Conservation (phyloP, 2,888 invertebrate genomes). For the Cheilosia vulpina region DNA sequence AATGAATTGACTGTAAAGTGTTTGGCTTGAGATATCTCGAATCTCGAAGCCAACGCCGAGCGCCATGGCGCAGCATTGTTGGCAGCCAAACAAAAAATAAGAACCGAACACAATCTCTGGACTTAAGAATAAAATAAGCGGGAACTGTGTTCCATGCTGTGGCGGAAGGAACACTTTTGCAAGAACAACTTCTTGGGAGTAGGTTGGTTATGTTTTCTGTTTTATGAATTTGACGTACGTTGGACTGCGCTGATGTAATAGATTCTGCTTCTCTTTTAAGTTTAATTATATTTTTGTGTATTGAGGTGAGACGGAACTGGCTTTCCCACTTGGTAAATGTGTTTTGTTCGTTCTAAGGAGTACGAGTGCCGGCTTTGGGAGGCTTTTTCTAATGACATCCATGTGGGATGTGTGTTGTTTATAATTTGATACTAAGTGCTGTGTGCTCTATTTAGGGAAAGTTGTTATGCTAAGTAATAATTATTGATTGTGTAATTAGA, state of each 20-base stretch:
- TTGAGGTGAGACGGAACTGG: conserved; percentile 59
- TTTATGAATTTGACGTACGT: conserved; percentile 15
- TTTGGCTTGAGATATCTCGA: conserved; percentile 50
- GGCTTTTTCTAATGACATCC: conserved; percentile 16
- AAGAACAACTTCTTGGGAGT: conserved; percentile 63
- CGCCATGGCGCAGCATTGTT: conserved; percentile 32
- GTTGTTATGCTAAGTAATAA: conserved; percentile 45
- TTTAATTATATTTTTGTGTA: conserved; percentile 24
- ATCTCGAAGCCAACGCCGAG: conserved; percentile 28
- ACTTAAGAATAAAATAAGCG: conserved; percentile 38
- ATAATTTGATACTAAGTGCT: conserved; percentile 45
- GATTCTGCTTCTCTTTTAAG: conserved; percentile 24
- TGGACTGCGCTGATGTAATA: conserved; percentile 60
- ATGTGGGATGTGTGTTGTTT: conserved; percentile 56
- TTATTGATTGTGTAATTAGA: conserved; percentile 47
- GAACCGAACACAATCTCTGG: conserved; percentile 20
- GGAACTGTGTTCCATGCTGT: conserved; percentile 28
- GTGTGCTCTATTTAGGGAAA: conserved; percentile 60
- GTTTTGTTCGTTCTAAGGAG: conserved; percentile 15
- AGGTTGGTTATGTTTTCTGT: conserved; percentile 7
- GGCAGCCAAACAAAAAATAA: not conserved
- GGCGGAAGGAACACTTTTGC: conserved; percentile 71
- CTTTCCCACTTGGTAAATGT: conserved; percentile 45
- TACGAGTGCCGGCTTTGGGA: conserved; percentile 32
- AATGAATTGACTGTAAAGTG: conserved; percentile 66